Evolutionary conservation across 2,888 invertebrate species (phyloP).

Genomic region (Gasteruption jaculator): DNA sequence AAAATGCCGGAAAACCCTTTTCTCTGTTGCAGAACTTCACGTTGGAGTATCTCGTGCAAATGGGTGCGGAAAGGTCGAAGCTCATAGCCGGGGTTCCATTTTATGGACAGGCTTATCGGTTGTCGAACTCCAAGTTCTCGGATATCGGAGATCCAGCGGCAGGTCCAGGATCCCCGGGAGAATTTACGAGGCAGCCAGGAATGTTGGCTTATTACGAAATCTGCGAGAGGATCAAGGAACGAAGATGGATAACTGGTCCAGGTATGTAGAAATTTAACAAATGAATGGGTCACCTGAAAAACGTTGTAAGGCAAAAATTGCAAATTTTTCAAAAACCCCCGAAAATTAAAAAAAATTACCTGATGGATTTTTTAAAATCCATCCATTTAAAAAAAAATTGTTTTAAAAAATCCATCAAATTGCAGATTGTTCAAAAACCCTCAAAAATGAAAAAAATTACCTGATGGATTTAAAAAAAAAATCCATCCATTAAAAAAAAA

Average conservation of each 20-base stretch:
- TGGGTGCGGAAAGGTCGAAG: conserved; percentile 75
- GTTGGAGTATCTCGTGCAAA: conserved; percentile 67
- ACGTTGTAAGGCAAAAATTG: too few species aligned
- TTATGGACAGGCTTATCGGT: conserved; percentile 81
- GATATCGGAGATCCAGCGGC: conserved; percentile 62
- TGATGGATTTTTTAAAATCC: too few species aligned
- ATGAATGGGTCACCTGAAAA: background rate
- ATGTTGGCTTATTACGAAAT: conserved; percentile 86
- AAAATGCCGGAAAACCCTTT: background rate
- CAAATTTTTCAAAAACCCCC: too few species aligned
- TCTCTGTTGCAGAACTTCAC: conserved; percentile 66
- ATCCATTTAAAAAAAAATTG: too few species aligned
- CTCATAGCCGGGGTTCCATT: conserved; percentile 78
- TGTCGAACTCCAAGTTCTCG: conserved; percentile 51
- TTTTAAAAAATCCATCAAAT: too few species aligned
- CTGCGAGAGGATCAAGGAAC: conserved; percentile 59
- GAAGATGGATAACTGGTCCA: conserved; percentile 35
- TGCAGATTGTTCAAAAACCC: too few species aligned
- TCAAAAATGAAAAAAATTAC: too few species aligned
- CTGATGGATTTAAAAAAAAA: too few species aligned
- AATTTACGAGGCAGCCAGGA: conserved; percentile 79
- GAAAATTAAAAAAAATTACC: too few species aligned
- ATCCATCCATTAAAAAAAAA: too few species aligned
- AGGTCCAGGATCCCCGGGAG: conserved; percentile 76
- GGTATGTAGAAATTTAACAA: conserved; percentile 25